Conservation (phyloP, 1,140 invertebrate species). For the Drosophila sproati region DNA sequence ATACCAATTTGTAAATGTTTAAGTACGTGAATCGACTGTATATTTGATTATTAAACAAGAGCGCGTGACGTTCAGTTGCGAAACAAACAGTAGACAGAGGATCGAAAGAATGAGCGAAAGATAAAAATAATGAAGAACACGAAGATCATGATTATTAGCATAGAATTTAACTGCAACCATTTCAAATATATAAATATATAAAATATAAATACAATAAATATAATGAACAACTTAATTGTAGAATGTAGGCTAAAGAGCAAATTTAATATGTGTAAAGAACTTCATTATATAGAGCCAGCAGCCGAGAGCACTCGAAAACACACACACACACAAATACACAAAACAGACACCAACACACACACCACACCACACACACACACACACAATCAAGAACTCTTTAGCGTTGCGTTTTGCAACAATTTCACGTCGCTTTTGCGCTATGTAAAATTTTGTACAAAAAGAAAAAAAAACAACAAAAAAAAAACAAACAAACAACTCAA, state of each 20-base stretch:
- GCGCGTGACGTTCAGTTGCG: slow-evolving; percentile 39
- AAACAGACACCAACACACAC: slow-evolving; percentile 33
- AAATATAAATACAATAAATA: slow-evolving; percentile 41
- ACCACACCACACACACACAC: slow-evolving; percentile 35
- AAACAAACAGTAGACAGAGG: slow-evolving; percentile 32
- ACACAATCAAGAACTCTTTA: slow-evolving; percentile 58
- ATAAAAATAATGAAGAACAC: slow-evolving; percentile 37
- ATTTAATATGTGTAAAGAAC: slow-evolving; percentile 43
- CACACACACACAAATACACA: slow-evolving; percentile 44
- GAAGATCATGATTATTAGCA: slow-evolving; percentile 48
- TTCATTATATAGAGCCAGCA: slow-evolving; percentile 17
- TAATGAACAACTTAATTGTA: slow-evolving; percentile 48
- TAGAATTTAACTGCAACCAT: slow-evolving; percentile 63
- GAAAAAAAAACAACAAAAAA: slow-evolving; percentile 42
- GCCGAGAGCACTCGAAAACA: slow-evolving; percentile 34
- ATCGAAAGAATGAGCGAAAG: slow-evolving; percentile 10
- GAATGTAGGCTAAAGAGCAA: slow-evolving; percentile 53
- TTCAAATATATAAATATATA: slow-evolving; percentile 54
- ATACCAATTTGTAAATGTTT: slow-evolving; percentile 71
- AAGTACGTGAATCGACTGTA: slow-evolving; percentile 67
- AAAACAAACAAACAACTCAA: slow-evolving; percentile 24
- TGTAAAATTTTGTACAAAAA: slow-evolving; percentile 81
- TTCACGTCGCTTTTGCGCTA: slow-evolving; percentile 77
- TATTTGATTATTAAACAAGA: slow-evolving; percentile 51
- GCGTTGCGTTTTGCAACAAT: slow-evolving; percentile 58